phyloP scores from a whole-genome alignment of 2,888 invertebrate genomes.

The Schrankia costaestrigalis region DNA sequence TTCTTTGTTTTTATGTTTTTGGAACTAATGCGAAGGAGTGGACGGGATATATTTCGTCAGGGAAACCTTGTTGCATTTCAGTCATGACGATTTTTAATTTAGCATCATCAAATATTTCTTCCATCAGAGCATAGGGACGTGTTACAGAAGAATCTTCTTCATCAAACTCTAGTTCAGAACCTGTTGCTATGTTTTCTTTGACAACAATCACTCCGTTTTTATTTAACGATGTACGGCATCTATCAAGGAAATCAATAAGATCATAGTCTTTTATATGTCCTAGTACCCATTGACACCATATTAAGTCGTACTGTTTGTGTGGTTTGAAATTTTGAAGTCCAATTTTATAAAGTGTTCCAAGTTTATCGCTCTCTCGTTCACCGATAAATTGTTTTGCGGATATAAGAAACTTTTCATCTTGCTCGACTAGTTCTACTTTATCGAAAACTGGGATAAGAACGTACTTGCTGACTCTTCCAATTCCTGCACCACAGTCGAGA shows the following conservation, averaged over 20 bases:
- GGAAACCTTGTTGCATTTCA: constrained; percentile 90
- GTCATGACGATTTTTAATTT: constrained; percentile 85
- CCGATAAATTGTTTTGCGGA: constrained; percentile 81
- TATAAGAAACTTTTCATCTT: constrained; percentile 90
- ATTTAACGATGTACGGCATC: constrained; percentile 75
- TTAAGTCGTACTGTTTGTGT: constrained; percentile 90
- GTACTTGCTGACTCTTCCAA: constrained; percentile 95
- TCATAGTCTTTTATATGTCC: constrained; percentile 93
- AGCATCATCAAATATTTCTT: constrained; percentile 84
- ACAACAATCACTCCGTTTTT: constrained; percentile 54
- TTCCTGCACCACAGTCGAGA: constrained; percentile 98
- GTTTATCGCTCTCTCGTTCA: constrained; percentile 68
- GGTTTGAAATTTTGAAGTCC: constrained; percentile 94
- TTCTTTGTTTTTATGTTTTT: too few relatives aligned
- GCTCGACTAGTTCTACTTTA: constrained; percentile 94
- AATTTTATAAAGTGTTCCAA: constrained; percentile 84
- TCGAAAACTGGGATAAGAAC: constrained; percentile 89
- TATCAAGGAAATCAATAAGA: constrained; percentile 85
- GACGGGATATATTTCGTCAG: constrained; percentile 92
- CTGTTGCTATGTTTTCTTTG: constrained; percentile 88
- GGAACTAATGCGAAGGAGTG: constrained; percentile 90
- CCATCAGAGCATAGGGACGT: constrained; percentile 83
- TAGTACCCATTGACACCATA: constrained; percentile 99
- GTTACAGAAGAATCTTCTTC: constrained; percentile 94
- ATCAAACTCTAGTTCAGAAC: constrained; percentile 85